Percentiles rank a stretch among this genome's conserved stretches.
Evolutionary conservation across 2,113 vertebrate species (phyloP).

Genomic region (Pedionomus torquatus): DNA sequence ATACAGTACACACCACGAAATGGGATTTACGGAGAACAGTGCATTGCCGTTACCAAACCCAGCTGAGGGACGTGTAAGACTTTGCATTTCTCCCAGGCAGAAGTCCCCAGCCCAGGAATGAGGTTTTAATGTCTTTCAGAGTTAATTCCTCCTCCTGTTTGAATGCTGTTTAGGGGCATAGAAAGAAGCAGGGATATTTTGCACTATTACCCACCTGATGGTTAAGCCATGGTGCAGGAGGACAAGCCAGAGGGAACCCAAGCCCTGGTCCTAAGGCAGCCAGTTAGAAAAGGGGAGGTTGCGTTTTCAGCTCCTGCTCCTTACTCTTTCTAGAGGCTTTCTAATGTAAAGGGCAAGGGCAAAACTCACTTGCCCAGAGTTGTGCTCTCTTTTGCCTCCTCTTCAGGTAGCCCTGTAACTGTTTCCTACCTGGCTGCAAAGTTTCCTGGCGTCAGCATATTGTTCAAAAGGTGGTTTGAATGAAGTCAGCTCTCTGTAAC

Average conservation of each 20-base stretch:
- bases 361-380: not conserved
- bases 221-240: not conserved
- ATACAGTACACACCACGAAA: fast-evolving
- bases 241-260: not conserved
- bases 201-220: not conserved
- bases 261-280: not conserved
- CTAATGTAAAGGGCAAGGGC: not conserved
- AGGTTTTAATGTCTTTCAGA: not conserved
- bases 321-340: not conserved
- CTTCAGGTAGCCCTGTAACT: not conserved
- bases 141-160: not conserved
- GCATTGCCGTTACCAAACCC: not conserved
- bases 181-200: not conserved
- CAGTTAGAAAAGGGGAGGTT: not conserved
- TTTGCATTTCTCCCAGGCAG: not conserved
- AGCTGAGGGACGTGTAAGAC: not conserved
- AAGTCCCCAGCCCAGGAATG: not conserved
- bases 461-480: not conserved
- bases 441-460: not conserved
- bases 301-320: not conserved
- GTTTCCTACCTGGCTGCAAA: not conserved
- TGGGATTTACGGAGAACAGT: not conserved
- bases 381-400: not conserved
- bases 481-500: not conserved
- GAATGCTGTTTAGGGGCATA: not conserved